Conservation (phyloP, 2,113 vertebrate species). For the Halcyon senegalensis region DNA sequence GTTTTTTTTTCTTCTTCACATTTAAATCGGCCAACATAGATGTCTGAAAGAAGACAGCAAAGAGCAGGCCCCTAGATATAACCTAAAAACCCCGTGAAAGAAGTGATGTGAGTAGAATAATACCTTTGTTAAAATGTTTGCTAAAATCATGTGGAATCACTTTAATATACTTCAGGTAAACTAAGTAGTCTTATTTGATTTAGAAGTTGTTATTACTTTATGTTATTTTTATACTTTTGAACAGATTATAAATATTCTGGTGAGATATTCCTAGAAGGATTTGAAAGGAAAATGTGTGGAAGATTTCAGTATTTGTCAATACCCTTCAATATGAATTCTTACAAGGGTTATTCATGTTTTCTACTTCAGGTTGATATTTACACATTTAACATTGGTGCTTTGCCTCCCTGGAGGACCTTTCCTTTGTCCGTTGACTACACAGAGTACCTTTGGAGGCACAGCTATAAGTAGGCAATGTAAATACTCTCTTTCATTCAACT, state of each 20-base stretch:
- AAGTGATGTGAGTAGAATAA: background rate
- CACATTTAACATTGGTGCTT: background rate
- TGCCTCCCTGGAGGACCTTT: background rate
- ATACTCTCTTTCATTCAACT: background rate
- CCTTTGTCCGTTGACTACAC: background rate
- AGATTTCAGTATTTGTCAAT: background rate
- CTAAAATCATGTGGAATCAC: background rate
- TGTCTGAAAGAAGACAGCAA: slow-evolving; percentile 14
- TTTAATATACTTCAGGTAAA: background rate
- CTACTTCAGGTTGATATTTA: background rate
- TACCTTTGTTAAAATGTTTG: background rate
- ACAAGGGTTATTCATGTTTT: background rate
- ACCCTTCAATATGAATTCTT: background rate
- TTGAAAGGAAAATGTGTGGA: background rate
- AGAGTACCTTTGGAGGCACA: background rate
- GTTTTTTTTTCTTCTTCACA: background rate
- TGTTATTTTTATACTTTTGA: background rate
- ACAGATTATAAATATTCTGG: background rate
- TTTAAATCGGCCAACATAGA: slow-evolving; percentile 44
- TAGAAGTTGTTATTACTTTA: background rate
- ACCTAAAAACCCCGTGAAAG: background rate
- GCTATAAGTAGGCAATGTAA: background rate
- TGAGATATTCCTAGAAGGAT: background rate
- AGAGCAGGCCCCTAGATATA: background rate
- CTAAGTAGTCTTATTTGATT: background rate